Base-by-base conservation (phyloP, 2,797 vertebrate genomes). In the Carduelis carduelis region DNA sequence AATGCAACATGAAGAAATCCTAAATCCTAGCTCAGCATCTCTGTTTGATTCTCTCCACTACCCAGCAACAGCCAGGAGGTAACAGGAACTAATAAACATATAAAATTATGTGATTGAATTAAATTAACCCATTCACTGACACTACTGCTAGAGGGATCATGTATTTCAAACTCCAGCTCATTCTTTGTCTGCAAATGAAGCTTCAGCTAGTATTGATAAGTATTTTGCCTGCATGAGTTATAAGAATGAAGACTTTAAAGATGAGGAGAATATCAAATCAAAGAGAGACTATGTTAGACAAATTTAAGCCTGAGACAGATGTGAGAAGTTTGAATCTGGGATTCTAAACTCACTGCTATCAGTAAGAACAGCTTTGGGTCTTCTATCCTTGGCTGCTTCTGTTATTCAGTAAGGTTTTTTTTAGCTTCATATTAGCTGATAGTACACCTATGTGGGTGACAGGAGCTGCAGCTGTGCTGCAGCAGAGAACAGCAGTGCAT, bases 381-480 rank as follows among this genome's bases (percentile, higher is more conserved):
- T 94, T 85, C 52, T 64, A 3, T 71, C 16, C 52, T 34, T 44
- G 89, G 24, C 84, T 71, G 61, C 26, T 92, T 17, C 59, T 77
- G 14, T 93, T 47, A 50, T 87, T 90, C 72, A 53, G 53, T 37
- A 60, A 56, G 24, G 64, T 57, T 93, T 74, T 74, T 39, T 90
- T 75, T 61, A 61, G 46, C 71, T 81, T 83, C 44, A 1, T 66
- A 27, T 71, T 88, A 66, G 57, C 50, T 89, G 74, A 57, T 89
- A 52, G 80, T 78, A 81, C 63, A 95, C 90, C 95, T 79, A 11
- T 64, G 79, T 76, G 80, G 39, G 70, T 82, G 95, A 93, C 64
- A 83, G 60, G 91, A 83, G 35, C 65, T 74, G 72, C 74, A 89
- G 44, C 81, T 57, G 77, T 81, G 74, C 66, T n/a, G n/a, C n/a